phyloP scores from a whole-genome alignment of 2,888 invertebrate species.

The Sinelater perroti region DNA sequence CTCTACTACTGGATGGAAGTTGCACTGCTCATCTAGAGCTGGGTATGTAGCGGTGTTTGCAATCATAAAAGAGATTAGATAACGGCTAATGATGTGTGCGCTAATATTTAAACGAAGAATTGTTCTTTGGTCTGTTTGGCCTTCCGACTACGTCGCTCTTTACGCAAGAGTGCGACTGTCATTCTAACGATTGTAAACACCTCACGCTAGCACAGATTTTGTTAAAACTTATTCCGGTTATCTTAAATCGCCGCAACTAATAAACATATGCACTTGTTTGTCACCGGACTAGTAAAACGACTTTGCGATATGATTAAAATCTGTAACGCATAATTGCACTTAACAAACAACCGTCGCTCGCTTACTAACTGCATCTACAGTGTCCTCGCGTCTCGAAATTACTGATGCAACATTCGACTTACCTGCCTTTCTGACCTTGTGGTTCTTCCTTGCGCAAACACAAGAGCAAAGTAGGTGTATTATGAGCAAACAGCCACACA shows the following conservation, averaged over 20 bases:
- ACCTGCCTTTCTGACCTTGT: conserved; percentile 5
- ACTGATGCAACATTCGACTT: background rate
- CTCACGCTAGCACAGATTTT: no score
- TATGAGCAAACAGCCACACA: conserved; percentile 23
- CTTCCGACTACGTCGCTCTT: background rate
- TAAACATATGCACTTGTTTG: background rate
- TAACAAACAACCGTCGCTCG: no score
- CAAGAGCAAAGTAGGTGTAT: conserved; percentile 29
- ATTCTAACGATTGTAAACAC: no score
- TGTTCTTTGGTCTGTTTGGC: conserved; percentile 15
- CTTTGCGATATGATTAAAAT: no score
- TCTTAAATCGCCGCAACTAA: background rate
- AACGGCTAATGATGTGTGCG: conserved; percentile 12
- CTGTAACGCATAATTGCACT: no score
- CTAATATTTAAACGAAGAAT: conserved; percentile 6
- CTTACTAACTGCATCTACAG: no score
- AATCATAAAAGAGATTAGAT: conserved; percentile 19
- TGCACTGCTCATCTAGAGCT: background rate
- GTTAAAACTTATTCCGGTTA: no score
- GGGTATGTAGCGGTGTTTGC: no score
- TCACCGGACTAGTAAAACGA: background rate
- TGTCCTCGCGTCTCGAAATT: no score
- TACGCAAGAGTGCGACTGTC: background rate
- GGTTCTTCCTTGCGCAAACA: conserved; percentile 11
- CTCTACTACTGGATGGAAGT: background rate